Evolutionary conservation across 1,140 invertebrate genomes (phyloP), one percentile per base, ranked within the genome.

Genomic region (Philopotamus ludificatus): DNA sequence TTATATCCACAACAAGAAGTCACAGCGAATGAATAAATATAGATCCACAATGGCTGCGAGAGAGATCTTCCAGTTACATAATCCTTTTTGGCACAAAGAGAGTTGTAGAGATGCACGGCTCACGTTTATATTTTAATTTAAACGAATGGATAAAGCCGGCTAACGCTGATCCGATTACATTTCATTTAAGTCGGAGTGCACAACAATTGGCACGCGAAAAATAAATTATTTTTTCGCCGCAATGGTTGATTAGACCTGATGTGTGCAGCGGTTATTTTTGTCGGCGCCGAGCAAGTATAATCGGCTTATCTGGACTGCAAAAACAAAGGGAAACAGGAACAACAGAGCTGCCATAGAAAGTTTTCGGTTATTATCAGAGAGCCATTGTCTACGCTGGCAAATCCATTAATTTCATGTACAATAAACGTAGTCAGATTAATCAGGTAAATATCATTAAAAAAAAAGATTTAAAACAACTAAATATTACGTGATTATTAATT

Each of bases 111-210:
- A 47, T 47, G 44, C 34, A 45, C 16, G 47, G 47, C 21, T 60
- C 57, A 47, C 57, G 57, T 60, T 60, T 60, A 47, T 45, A 16
- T 60, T 60, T 60, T 60, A 60, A 60, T 60, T 60, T 60, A 45
- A 47, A 18, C 42, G 57, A 18, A 28, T 8, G 44, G 21, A 60
- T 60, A 60, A 60, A 18, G 21, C 22, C 42, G 57, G 57, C 28
- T 60, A 60, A 47, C 21, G 42, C 41, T 60, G 57, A 60, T 60
- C 57, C 57, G 57, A 60, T 60, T 54, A 54, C 23, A 26, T 54
- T 26, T 12, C 28, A 34, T 34, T 34, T 34, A 34, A 34, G 12
- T 34, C 12, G 12, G 28, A 4, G 12, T 34, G 28, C 28, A 34
- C 28, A 34, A 34, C 28, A n/a, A n/a, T n/a, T n/a, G n/a, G n/a